Conservation (phyloP, 1,140 invertebrate species). For the Varroa destructor region DNA sequence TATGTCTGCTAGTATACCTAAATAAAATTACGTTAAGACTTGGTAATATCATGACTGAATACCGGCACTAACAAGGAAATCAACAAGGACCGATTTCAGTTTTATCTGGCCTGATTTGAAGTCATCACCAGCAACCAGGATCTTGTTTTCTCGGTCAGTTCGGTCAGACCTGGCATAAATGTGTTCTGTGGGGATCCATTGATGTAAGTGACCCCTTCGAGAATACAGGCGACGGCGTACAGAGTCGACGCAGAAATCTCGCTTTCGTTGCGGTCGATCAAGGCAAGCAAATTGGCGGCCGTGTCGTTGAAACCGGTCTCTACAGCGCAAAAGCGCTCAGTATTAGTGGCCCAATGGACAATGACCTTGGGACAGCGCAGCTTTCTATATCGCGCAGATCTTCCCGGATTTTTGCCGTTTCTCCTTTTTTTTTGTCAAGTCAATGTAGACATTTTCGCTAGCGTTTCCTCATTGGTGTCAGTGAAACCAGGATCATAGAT, state of each 20-base stretch:
- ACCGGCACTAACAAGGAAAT: slow-evolving; percentile 79
- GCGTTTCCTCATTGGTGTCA: slow-evolving; percentile 77
- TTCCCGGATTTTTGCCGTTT: slow-evolving; percentile 55
- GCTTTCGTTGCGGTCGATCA: slow-evolving; percentile 55
- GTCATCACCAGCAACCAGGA: slow-evolving; percentile 83
- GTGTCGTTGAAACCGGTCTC: slow-evolving; percentile 69
- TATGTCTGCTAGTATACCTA: too few species aligned
- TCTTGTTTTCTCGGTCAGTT: slow-evolving; percentile 61
- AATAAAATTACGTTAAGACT: too few species aligned
- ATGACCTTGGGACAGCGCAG: slow-evolving; percentile 63
- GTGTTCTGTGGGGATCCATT: slow-evolving; percentile 96
- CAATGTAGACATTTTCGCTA: slow-evolving; percentile 71
- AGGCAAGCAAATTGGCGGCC: slow-evolving; percentile 57
- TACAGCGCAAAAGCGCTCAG: slow-evolving; percentile 71
- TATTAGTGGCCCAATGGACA: slow-evolving; percentile 89
- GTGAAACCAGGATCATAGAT: slow-evolving; percentile 83
- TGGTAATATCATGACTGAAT: slow-evolving; percentile 56
- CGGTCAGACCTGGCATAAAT: slow-evolving; percentile 72
- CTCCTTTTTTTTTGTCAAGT: slow-evolving; percentile 50
- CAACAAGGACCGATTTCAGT: slow-evolving; percentile 85
- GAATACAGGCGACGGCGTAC: slow-evolving; percentile 76
- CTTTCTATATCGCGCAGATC: slow-evolving; percentile 72
- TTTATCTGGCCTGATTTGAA: slow-evolving; percentile 97
- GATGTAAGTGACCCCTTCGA: slow-evolving; percentile 77
- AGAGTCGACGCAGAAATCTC: slow-evolving; percentile 90